Evolutionary conservation across 2,888 invertebrate species (phyloP).

Genomic region (Drosophila ustulata): DNA sequence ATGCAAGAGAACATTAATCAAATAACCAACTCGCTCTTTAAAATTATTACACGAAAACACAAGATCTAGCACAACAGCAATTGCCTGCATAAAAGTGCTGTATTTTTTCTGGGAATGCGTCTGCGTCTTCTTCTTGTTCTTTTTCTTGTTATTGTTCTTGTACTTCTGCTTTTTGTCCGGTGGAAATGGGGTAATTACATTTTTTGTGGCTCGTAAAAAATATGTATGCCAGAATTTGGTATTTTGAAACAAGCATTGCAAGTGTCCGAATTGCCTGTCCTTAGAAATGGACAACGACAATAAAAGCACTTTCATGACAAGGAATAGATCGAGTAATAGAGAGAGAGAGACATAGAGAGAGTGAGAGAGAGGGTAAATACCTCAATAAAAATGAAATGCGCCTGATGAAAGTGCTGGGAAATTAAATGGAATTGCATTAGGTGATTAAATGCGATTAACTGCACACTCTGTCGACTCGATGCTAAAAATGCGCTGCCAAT

Average conservation of each 20-base stretch:
- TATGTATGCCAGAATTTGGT: conserved; percentile 33
- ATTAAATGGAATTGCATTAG: conserved; percentile 48
- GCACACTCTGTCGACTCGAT: not conserved
- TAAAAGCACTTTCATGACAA: conserved; percentile 7
- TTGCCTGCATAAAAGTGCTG: conserved; percentile 5
- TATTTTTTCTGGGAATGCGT: conserved; percentile 17
- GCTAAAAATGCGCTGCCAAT: not conserved
- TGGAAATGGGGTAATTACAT: conserved; percentile 28
- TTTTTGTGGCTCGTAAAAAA: conserved; percentile 58
- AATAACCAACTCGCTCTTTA: not conserved
- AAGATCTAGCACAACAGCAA: conserved; percentile 14
- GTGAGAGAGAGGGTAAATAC: conserved; percentile 12
- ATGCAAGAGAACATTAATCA: not conserved
- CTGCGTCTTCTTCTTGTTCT: conserved; percentile 7
- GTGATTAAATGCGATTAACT: conserved; percentile 38
- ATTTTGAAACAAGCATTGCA: conserved; percentile 13
- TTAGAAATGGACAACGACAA: conserved; percentile 32
- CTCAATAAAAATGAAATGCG: conserved; percentile 34
- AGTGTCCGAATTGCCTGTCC: conserved; percentile 18
- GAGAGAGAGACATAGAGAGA: not conserved
- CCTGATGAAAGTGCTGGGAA: conserved; percentile 31
- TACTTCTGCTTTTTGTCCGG: conserved; percentile 18
- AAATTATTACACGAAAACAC: not conserved
- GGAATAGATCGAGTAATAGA: not conserved
- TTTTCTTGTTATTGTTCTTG: not conserved